Evolutionary conservation across 2,797 vertebrate genomes (phyloP).

Genomic region (Gymnocypris eckloni): DNA sequence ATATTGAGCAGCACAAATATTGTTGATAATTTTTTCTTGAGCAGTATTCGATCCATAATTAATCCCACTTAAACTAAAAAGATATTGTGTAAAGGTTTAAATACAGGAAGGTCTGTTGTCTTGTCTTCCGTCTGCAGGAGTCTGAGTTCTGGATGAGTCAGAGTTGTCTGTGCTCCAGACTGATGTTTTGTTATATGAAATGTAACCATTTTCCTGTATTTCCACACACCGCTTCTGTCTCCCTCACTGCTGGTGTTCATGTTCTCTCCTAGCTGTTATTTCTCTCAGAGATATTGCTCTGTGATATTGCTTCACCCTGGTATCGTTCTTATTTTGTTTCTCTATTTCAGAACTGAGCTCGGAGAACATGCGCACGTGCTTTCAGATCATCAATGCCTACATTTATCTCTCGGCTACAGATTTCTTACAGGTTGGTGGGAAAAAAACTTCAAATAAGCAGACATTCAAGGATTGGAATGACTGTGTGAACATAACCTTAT

Average conservation of each 20-base stretch:
- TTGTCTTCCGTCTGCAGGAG: neutral
- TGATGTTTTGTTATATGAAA: conserved; percentile 22
- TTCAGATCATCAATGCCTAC: conserved; percentile 96
- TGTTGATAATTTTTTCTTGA: too few species aligned
- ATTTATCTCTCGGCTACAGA: conserved; percentile 90
- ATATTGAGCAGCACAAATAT: too few species aligned
- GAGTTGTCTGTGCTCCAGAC: neutral
- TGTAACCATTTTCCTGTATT: conserved; percentile 11
- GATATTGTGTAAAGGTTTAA: neutral
- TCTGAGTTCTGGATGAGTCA: neutral
- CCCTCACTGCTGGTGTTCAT: neutral
- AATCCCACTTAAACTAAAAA: too few species aligned
- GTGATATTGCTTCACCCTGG: conserved; percentile 31
- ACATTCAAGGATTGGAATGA: conserved; percentile 6
- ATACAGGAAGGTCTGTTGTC: neutral
- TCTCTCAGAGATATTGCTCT: neutral
- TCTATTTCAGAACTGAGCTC: conserved; percentile 89
- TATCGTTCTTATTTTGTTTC: conserved; percentile 55
- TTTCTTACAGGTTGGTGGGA: conserved; percentile 89
- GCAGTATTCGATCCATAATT: too few species aligned
- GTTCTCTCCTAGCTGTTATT: neutral
- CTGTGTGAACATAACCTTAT: conserved; percentile 12
- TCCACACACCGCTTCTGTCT: conserved; percentile 3
- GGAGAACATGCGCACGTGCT: conserved; percentile 94
- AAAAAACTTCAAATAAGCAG: conserved; percentile 33